Evolutionary conservation across 2,113 vertebrate genomes (phyloP).

Genomic region (Seriola rivoliana): DNA sequence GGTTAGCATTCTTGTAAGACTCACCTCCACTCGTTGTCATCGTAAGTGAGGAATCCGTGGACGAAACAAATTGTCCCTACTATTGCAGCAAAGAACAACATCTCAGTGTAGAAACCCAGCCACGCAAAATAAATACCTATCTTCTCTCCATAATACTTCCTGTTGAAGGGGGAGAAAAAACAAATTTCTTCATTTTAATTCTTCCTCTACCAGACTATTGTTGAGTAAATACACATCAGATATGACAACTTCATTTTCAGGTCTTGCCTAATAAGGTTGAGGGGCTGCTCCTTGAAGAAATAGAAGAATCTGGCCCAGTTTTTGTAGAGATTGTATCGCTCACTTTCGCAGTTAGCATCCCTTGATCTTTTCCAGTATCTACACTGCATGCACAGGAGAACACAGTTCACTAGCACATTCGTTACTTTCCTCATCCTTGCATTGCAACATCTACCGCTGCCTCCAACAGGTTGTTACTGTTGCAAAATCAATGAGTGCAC

Average conservation of each 20-base stretch:
- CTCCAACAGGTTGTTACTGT: neutral
- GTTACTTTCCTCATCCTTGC: neutral
- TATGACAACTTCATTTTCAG: neutral
- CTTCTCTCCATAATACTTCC: constrained; percentile 98
- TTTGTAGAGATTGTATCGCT: constrained; percentile 88
- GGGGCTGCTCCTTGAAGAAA: constrained; percentile 97
- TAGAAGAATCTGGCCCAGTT: constrained; percentile 91
- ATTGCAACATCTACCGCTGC: neutral
- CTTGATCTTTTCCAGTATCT: constrained; percentile 92
- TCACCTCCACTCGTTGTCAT: constrained; percentile 90
- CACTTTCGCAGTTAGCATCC: constrained; percentile 87
- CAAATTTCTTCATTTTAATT: neutral
- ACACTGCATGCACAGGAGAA: constrained; percentile 81
- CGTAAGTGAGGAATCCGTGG: constrained; percentile 91
- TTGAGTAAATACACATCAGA: neutral
- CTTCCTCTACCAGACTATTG: neutral
- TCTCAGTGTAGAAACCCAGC: constrained; percentile 98
- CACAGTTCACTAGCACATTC: constrained; percentile 6
- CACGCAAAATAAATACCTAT: constrained; percentile 98
- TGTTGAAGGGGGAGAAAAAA: constrained; percentile 69
- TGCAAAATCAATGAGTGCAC: neutral
- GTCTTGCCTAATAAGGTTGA: constrained; percentile 91
- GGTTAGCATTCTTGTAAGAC: neutral
- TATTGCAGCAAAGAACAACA: constrained; percentile 93
- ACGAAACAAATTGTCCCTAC: constrained; percentile 94